Evolutionary conservation across 2,797 vertebrate genomes (phyloP).

Genomic region (Salarias fasciatus): DNA sequence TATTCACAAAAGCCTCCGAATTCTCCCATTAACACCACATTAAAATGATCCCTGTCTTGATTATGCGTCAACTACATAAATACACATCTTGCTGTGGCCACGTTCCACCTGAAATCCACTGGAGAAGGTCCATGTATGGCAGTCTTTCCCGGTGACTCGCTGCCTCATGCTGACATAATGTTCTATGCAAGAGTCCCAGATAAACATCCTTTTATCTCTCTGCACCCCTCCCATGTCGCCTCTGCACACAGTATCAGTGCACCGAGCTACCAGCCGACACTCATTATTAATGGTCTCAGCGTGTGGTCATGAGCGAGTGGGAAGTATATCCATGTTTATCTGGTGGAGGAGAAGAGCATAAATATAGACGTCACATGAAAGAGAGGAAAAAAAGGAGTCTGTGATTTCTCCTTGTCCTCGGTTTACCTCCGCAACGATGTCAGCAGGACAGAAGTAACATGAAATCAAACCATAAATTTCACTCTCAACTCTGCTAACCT

Average conservation of each 20-base stretch:
- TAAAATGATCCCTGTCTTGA: no score
- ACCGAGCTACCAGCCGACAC: conserved; percentile 42
- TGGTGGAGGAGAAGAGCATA: conserved; percentile 21
- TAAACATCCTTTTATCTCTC: conserved; percentile 65
- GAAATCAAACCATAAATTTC: conserved; percentile 3
- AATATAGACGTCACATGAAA: conserved; percentile 37
- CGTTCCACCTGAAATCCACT: neutral
- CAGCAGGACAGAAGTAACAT: neutral
- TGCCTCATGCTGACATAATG: conserved; percentile 53
- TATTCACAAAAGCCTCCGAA: no score
- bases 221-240: conserved; percentile 48
- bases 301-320: conserved; percentile 30
- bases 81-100: no score
- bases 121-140: neutral
- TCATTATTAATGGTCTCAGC: conserved; percentile 63
- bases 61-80: no score
- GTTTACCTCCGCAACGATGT: conserved; percentile 35
- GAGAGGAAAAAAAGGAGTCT: neutral
- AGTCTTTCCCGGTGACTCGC: conserved; percentile 23
- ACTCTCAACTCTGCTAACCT: neutral
- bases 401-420: conserved; percentile 28
- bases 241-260: conserved; percentile 27
- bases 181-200: conserved; percentile 67
- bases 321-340: conserved; percentile 33
- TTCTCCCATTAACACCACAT: no score